Evolutionary conservation across 2,888 invertebrate genomes (phyloP).

Genomic region (Coleophora deauratella): DNA sequence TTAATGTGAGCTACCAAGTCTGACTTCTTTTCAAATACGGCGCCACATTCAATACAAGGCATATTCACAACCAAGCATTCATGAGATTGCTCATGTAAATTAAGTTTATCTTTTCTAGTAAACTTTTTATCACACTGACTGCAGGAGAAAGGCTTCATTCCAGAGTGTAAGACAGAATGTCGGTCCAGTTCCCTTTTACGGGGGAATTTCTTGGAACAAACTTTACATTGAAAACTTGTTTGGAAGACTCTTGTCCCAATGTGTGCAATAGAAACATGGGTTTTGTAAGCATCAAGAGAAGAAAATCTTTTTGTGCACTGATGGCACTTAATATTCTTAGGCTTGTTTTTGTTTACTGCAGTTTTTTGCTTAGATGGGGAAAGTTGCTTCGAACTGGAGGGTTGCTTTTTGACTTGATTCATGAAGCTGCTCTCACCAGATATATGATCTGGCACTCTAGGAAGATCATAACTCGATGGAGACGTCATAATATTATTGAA

Average conservation of each 20-base stretch:
- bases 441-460: conserved; percentile 68
- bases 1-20: conserved; percentile 75
- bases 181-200: conserved; percentile 81
- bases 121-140: conserved; percentile 79
- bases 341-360: conserved; percentile 49
- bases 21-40: conserved; percentile 74
- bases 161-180: conserved; percentile 79
- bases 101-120: conserved; percentile 79
- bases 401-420: conserved; percentile 49
- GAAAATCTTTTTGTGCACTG: conserved; percentile 67
- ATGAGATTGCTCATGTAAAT: conserved; percentile 79
- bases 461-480: conserved; percentile 55
- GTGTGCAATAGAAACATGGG: conserved; percentile 69
- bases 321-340: conserved; percentile 68
- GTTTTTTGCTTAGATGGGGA: conserved; percentile 49
- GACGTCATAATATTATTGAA: conserved; percentile 65
- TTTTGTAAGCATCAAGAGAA: conserved; percentile 66
- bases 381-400: conserved; percentile 33
- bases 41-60: conserved; percentile 77
- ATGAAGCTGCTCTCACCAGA: conserved; percentile 63
- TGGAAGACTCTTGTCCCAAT: conserved; percentile 73
- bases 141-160: conserved; percentile 79
- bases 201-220: conserved; percentile 79
- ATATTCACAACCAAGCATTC: conserved; percentile 74
- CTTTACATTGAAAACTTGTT: conserved; percentile 78